phyloP scores from a whole-genome alignment of 2,797 vertebrate species.

The Chelon auratus region DNA sequence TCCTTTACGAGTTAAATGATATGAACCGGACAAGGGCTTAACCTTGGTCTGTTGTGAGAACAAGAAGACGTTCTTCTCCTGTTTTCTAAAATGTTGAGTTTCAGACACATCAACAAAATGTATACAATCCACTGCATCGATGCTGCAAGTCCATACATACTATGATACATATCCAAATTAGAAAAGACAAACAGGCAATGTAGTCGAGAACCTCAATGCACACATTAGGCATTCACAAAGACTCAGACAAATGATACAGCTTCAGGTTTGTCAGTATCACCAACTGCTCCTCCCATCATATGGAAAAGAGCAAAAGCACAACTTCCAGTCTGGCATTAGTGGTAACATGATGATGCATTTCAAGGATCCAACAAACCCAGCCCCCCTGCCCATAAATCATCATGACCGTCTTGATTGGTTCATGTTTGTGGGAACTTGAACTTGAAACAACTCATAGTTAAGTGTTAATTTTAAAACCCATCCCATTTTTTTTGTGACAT shows the following conservation, averaged over 20 bases:
- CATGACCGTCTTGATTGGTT: constrained; percentile 38
- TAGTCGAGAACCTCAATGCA: constrained; percentile 3
- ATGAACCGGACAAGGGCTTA: background rate
- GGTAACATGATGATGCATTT: constrained; percentile 52
- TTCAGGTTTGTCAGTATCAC: constrained; percentile 17
- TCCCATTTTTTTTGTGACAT: constrained; percentile 12
- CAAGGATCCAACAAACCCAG: constrained; percentile 27
- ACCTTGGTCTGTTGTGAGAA: background rate
- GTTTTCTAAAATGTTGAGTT: background rate
- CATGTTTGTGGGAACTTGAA: constrained; percentile 40
- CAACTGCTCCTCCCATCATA: constrained; percentile 44
- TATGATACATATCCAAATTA: background rate
- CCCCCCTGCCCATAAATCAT: constrained; percentile 37
- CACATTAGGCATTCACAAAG: constrained; percentile 22
- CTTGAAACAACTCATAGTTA: constrained; percentile 50
- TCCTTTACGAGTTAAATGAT: constrained; percentile 17
- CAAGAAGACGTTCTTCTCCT: background rate
- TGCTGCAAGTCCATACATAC: background rate
- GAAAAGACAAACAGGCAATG: constrained; percentile 7
- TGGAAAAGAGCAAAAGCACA: constrained; percentile 42
- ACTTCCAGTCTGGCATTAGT: constrained; percentile 49
- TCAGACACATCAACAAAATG: background rate
- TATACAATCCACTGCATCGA: constrained; percentile 1
- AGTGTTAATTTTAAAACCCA: constrained; percentile 40
- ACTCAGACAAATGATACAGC: constrained; percentile 11